Conservation (phyloP, 2,797 vertebrate species). For the Zalophus californianus region DNA sequence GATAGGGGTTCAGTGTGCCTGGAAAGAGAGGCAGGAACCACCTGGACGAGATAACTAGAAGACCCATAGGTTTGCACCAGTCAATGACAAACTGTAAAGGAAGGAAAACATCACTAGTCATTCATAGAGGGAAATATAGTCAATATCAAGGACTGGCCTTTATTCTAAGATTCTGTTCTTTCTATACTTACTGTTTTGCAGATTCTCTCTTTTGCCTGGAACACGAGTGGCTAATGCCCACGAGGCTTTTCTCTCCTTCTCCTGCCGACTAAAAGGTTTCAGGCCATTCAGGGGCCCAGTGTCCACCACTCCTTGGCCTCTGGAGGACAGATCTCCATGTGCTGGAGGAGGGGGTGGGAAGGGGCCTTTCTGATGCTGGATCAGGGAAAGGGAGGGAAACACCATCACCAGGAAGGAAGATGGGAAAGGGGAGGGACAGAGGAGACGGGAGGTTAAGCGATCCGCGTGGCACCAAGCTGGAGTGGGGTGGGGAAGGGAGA, state of each 20-base stretch:
- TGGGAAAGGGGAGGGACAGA: background rate
- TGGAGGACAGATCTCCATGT: background rate
- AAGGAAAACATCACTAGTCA: rapidly evolving
- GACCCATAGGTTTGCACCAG: background rate
- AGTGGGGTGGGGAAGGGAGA: rapidly evolving
- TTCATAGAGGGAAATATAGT: rapidly evolving
- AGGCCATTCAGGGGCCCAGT: too few species aligned
- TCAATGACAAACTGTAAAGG: background rate
- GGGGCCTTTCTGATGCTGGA: background rate
- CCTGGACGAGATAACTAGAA: background rate
- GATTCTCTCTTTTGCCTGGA: background rate
- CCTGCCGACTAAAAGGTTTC: background rate
- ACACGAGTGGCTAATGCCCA: rapidly evolving
- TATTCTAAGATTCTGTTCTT: background rate
- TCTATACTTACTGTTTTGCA: background rate
- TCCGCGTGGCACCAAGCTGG: background rate
- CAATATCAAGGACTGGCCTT: background rate
- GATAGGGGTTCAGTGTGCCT: background rate
- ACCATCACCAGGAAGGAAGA: background rate
- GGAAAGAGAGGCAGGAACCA: background rate
- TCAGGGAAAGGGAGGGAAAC: background rate
- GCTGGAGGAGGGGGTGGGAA: rapidly evolving
- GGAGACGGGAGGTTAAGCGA: background rate
- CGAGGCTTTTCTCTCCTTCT: background rate
- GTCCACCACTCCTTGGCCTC: background rate